Percentiles rank a stretch among this genome's conserved stretches.
Evolutionary conservation across 1,140 invertebrate genomes (phyloP).

Genomic region (Philotrypesis tridentata): DNA sequence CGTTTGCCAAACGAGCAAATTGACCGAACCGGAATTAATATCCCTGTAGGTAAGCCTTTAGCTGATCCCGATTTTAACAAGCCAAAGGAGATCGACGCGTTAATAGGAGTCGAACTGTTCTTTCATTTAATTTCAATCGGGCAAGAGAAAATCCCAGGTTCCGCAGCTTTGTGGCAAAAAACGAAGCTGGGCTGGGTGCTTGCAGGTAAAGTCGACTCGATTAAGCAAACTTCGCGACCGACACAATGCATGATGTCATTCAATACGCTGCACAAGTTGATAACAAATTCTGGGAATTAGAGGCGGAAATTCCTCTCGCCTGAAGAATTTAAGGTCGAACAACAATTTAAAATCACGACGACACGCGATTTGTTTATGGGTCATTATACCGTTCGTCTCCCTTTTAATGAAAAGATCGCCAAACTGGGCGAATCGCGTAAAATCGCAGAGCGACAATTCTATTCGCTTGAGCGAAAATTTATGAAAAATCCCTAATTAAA

Average conservation of each 20-base stretch:
- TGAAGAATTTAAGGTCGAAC: too few species aligned
- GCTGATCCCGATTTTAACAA: neutral
- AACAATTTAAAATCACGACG: too few species aligned
- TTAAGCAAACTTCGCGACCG: too few species aligned
- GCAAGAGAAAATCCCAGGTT: conserved; percentile 38
- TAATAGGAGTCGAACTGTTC: neutral
- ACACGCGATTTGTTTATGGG: conserved; percentile 40
- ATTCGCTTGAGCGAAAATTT: conserved; percentile 48
- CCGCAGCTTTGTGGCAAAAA: conserved; percentile 36
- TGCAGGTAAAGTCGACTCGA: neutral
- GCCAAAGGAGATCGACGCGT: neutral
- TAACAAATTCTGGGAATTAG: too few species aligned
- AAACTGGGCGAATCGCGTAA: conserved; percentile 52
- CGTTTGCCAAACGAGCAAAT: neutral
- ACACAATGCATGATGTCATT: too few species aligned
- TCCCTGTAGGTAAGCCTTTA: neutral
- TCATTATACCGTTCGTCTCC: conserved; percentile 53
- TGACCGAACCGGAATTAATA: neutral
- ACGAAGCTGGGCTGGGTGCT: conserved; percentile 37
- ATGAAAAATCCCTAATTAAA: conserved; percentile 51
- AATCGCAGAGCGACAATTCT: conserved; percentile 38
- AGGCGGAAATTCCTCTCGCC: too few species aligned
- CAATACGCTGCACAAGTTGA: too few species aligned
- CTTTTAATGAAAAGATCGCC: conserved; percentile 49
- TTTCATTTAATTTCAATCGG: conserved; percentile 8